phyloP scores from a whole-genome alignment of 2,797 vertebrate genomes.

The Delichon dasypus region DNA sequence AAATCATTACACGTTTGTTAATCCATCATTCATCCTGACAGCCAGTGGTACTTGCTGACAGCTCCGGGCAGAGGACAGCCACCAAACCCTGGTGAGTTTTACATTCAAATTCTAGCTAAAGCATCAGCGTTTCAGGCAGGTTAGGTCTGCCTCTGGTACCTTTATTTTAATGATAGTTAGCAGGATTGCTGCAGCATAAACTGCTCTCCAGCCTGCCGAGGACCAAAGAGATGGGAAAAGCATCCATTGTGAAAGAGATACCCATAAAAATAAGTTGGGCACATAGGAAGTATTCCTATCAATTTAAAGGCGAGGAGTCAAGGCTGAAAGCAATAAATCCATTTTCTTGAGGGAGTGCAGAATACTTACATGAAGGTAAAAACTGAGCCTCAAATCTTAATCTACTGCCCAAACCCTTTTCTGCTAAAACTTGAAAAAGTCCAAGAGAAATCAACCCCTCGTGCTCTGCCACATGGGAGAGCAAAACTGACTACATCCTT shows the following conservation, averaged over 20 bases:
- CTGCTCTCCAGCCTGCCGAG: not conserved
- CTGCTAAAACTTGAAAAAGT: not conserved
- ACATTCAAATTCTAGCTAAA: not conserved
- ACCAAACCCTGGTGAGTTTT: conserved; percentile 27
- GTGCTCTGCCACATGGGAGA: not conserved
- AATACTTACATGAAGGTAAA: not conserved
- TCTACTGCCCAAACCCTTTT: not conserved
- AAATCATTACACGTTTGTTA: conserved; percentile 48
- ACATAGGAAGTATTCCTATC: not conserved
- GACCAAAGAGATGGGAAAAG: not conserved
- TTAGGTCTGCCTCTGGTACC: not conserved
- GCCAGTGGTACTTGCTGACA: not conserved
- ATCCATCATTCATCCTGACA: conserved; percentile 57
- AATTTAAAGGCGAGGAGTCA: not conserved
- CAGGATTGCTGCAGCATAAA: not conserved
- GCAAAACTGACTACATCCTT: not conserved
- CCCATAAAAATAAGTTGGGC: not conserved
- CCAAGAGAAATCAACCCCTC: not conserved
- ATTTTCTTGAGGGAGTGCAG: not conserved
- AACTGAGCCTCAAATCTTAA: not conserved
- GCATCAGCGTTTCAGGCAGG: not conserved
- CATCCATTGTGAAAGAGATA: not conserved
- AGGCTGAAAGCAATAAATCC: not conserved
- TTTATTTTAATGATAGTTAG: not conserved
- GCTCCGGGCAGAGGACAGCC: not conserved